phyloP scores from a whole-genome alignment of 1,140 invertebrate genomes.

The Penaeus indicus region DNA sequence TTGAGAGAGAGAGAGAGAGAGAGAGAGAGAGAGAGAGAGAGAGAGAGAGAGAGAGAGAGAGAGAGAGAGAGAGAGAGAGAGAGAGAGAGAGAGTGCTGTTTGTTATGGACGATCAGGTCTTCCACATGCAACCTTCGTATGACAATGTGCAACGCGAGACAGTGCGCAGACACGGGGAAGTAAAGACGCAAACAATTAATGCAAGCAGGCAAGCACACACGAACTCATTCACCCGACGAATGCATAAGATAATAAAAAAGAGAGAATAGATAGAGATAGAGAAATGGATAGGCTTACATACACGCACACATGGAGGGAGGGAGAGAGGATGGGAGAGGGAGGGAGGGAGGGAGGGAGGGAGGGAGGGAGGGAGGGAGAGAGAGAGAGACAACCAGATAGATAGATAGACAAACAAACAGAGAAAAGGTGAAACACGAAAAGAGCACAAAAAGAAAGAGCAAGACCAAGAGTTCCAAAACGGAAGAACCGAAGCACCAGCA shows the following conservation, averaged over 20 bases:
- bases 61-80: conserved; percentile 1
- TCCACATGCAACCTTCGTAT: too few species aligned
- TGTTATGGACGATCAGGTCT: neutral
- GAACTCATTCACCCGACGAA: neutral
- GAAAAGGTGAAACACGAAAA: too few species aligned
- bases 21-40: conserved; percentile 1
- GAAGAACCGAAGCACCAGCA: too few species aligned
- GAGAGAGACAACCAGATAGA: neutral
- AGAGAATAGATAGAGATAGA: neutral
- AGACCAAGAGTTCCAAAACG: too few species aligned
- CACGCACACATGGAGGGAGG: neutral
- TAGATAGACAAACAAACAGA: neutral
- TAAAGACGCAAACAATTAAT: too few species aligned
- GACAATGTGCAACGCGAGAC: too few species aligned
- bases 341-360: neutral
- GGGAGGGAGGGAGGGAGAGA: neutral
- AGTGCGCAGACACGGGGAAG: too few species aligned
- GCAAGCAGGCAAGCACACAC: too few species aligned
- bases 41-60: conserved; percentile 17
- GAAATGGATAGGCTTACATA: neutral
- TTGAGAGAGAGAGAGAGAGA: conserved; percentile 12
- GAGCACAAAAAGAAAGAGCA: neutral
- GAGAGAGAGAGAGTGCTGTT: neutral
- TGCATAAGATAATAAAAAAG: neutral
- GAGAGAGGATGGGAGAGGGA: neutral